Conservation (phyloP, 2,797 vertebrate genomes). For the Falco cherrug region DNA sequence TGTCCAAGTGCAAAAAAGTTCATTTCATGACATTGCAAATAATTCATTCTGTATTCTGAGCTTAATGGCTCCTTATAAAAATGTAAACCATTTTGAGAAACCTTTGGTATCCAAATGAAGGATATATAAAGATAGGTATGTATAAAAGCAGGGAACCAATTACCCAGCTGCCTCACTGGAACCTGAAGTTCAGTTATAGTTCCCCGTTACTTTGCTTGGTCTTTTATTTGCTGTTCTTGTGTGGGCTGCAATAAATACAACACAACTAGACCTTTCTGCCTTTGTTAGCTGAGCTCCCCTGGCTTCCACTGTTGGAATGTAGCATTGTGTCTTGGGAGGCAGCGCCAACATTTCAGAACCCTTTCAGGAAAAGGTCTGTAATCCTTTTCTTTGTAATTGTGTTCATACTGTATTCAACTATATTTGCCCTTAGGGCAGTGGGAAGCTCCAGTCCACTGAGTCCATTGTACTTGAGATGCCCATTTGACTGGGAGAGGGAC, state of each 20-base stretch:
- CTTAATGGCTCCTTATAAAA: background rate
- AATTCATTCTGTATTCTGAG: background rate
- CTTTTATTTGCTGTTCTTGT: constrained; percentile 26
- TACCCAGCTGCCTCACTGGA: background rate
- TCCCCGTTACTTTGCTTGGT: background rate
- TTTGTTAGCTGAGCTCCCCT: background rate
- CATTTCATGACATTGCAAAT: background rate
- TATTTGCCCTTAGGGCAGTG: background rate
- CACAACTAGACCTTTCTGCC: background rate
- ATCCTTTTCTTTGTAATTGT: background rate
- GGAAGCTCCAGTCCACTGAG: background rate
- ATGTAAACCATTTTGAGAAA: background rate
- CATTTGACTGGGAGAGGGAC: background rate
- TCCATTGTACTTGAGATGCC: background rate
- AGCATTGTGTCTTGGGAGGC: background rate
- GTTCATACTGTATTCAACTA: background rate
- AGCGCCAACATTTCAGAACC: background rate
- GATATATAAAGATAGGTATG: background rate
- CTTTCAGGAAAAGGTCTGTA: background rate
- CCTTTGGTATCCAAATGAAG: background rate
- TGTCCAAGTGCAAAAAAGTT: background rate
- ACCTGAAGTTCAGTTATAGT: background rate
- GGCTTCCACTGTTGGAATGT: background rate
- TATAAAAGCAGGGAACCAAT: background rate
- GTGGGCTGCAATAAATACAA: constrained; percentile 21